phyloP scores from a whole-genome alignment of 2,888 invertebrate species.

The Andricus quercusramuli region DNA sequence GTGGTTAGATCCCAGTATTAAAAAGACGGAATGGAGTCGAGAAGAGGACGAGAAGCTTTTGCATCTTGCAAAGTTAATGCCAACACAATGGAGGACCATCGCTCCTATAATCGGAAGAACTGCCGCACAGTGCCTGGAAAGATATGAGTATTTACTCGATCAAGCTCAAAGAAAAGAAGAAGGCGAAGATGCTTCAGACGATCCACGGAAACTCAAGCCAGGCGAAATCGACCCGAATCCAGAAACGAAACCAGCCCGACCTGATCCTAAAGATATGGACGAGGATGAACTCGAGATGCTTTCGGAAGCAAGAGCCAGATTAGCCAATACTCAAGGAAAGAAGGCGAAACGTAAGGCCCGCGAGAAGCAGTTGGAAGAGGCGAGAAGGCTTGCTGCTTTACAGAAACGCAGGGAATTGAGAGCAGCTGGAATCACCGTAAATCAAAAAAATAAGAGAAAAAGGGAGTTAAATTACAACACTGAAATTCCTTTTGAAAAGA shows the following conservation, averaged over 20 bases:
- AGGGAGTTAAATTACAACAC: conserved; percentile 98
- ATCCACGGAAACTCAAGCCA: conserved; percentile 97
- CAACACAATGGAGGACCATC: conserved; percentile 99
- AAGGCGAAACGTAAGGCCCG: conserved; percentile 96
- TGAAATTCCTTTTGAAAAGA: conserved; percentile 98
- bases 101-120: conserved; percentile 99
- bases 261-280: conserved; percentile 99
- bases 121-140: conserved; percentile 98
- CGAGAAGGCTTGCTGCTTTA: conserved; percentile 95
- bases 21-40: conserved; percentile 99
- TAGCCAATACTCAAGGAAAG: conserved; percentile 99
- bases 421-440: conserved; percentile 94
- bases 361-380: conserved; percentile 99
- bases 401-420: conserved; percentile 98
- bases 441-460: conserved; percentile 88
- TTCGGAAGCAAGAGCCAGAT: conserved; percentile 97
- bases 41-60: conserved; percentile 99
- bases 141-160: conserved; percentile 98
- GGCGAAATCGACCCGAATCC: conserved; percentile 99
- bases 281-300: conserved; percentile 99
- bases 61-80: conserved; percentile 99
- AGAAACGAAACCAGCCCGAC: conserved; percentile 99
- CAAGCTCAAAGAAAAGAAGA: conserved; percentile 98
- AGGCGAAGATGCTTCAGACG: conserved; percentile 94
- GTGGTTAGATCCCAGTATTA: conserved; percentile 99